Evolutionary conservation across 2,888 invertebrate genomes (phyloP), one percentile per base, ranked within the genome.

Genomic region (Hypolimnas misippus): DNA sequence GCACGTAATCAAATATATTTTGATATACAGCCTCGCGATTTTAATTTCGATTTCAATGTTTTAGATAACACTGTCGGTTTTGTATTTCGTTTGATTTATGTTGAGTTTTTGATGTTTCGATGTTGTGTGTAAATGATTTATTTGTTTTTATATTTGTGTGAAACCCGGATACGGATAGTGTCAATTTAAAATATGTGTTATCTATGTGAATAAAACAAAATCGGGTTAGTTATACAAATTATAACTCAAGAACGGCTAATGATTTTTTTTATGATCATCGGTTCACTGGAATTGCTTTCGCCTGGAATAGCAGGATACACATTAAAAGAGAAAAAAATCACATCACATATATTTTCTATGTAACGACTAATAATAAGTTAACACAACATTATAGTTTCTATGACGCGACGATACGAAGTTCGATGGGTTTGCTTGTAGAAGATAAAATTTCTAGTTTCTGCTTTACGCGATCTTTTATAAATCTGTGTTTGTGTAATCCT

Each of bases 1-100:
- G 73, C 76, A 75, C 72, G 75, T 73, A 75, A 74, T 76, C 68
- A 60, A 65, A 70, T 69, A 65, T 75, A 70, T 49, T 16, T 40
- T 44, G 51, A 61, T 33, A 7, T 52, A 52, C 42, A 57, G 25
- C 29, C 6, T 40, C 8, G 8, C 17, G 29, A 6, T 40, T 57
- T 38, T 50, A 57, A 58, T 51, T 21, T 33, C 25, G 31, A 51
- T 33, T 19, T 16, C 31, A 16, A 6, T 14, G 19, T 29, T 58
- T 42, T 40, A 57, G 50, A 49, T 49, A 46, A 46, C 44, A 12
- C 21, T 10, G 3, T 19, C 12, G 25, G 25, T 49, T 49, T 29
- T 49, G 25, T 8, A 12, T 29, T 14, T 7, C 7, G 14, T 14
- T 25, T 49, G 49, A 49, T 14, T 49, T 49, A 29, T 49, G 7